Conservation (phyloP, 1,140 invertebrate species). For the Bombus waltoni region DNA sequence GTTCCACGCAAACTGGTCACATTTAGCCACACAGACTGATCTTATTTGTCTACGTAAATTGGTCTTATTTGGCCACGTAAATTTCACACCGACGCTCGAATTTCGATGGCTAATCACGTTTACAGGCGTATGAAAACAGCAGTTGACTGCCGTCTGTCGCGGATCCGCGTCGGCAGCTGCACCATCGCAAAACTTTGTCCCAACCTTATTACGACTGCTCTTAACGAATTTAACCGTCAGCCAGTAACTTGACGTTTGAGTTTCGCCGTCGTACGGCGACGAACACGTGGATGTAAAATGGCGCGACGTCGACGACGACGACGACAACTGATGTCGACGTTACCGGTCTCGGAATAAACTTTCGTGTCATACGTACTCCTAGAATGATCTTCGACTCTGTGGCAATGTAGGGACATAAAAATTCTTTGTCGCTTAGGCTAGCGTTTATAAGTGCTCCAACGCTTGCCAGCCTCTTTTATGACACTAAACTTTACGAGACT, state of each 20-base stretch:
- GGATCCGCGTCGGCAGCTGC: conserved; percentile 53
- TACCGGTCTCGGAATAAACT: conserved; percentile 44
- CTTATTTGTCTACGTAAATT: background rate
- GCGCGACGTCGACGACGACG: conserved; percentile 17
- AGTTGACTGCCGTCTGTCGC: background rate
- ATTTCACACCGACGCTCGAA: conserved; percentile 14
- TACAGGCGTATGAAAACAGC: conserved; percentile 36
- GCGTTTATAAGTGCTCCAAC: too few relatives aligned
- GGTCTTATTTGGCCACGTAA: background rate
- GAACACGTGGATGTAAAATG: conserved; percentile 40
- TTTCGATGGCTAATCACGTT: conserved; percentile 48
- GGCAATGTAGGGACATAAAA: background rate
- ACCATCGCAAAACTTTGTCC: conserved; percentile 72
- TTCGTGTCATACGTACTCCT: conserved; percentile 15
- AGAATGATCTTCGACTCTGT: conserved; percentile 6
- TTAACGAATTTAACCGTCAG: conserved; percentile 79
- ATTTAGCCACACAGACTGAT: background rate
- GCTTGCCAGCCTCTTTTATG: too few relatives aligned
- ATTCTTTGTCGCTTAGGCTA: background rate
- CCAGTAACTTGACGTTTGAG: conserved; percentile 77
- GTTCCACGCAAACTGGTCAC: too few relatives aligned
- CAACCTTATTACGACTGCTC: conserved; percentile 78
- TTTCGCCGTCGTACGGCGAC: conserved; percentile 62
- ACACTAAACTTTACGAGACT: too few relatives aligned
- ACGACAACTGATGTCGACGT: conserved; percentile 22